Conservation (phyloP, 2,888 invertebrate species). For the Cerceris rybyensis region DNA sequence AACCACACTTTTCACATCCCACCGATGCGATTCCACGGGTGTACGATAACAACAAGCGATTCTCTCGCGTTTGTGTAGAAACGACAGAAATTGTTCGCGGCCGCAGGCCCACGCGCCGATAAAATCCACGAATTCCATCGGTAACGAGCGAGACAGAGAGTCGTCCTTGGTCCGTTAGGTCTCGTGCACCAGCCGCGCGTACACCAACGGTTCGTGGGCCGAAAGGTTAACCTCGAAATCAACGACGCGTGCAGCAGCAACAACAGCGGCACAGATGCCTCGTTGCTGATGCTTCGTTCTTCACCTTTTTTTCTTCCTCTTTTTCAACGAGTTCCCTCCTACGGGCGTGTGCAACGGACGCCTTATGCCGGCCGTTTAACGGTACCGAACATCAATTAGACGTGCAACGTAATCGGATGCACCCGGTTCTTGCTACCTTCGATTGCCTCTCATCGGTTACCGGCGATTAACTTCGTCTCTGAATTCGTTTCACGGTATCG, state of each 20-base stretch:
- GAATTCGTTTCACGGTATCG: neutral
- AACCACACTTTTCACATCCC: too few relatives aligned
- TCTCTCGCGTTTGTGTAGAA: neutral
- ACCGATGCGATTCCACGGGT: too few relatives aligned
- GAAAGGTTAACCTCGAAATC: conserved; percentile 65
- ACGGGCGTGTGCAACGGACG: neutral
- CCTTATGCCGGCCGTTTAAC: conserved; percentile 40
- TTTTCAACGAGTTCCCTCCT: neutral
- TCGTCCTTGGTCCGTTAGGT: conserved; percentile 70
- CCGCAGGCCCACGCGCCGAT: conserved; percentile 25
- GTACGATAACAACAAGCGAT: neutral
- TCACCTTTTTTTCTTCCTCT: conserved; percentile 25
- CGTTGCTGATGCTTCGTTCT: conserved; percentile 17
- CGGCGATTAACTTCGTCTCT: neutral
- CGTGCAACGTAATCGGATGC: conserved; percentile 20
- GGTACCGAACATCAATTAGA: conserved; percentile 52
- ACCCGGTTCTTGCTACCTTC: neutral
- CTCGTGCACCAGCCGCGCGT: conserved; percentile 33
- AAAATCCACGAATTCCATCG: conserved; percentile 53
- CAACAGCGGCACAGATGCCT: conserved; percentile 6
- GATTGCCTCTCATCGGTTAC: neutral
- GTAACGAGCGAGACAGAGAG: conserved; percentile 44
- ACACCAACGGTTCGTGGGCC: conserved; percentile 46
- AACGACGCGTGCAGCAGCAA: conserved; percentile 54
- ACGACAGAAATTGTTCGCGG: conserved; percentile 17